phyloP scores from a whole-genome alignment of 2,797 vertebrate genomes.

The Mareca strepera region DNA sequence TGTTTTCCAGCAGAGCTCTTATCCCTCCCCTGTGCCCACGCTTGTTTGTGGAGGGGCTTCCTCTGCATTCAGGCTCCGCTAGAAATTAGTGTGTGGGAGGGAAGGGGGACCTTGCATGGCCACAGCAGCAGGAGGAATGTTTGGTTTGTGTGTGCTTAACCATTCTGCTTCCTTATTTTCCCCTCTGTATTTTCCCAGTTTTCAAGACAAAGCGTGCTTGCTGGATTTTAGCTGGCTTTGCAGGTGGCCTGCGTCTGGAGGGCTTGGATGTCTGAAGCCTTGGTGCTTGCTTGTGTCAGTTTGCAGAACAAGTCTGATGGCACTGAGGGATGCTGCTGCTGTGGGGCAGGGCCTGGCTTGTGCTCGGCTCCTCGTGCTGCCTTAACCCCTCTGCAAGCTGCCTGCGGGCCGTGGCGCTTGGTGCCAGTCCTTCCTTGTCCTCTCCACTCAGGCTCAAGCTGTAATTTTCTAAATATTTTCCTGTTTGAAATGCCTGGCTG shows the following conservation, averaged over 20 bases:
- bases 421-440: not conserved
- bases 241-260: not conserved
- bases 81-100: not conserved
- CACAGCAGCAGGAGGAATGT: not conserved
- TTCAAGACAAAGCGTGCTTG: not conserved
- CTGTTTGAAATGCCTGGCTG: not conserved
- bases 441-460: not conserved
- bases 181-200: not conserved
- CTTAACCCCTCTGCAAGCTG: not conserved
- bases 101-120: not conserved
- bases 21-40: rapidly evolving
- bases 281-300: not conserved
- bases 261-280: not conserved
- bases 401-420: not conserved
- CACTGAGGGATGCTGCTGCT: not conserved
- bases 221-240: not conserved
- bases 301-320: not conserved
- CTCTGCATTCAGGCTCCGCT: not conserved
- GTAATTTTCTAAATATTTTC: conserved; percentile 22
- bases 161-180: not conserved
- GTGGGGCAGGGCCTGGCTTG: rapidly evolving
- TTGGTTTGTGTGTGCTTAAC: not conserved
- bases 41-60: rapidly evolving
- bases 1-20: not conserved
- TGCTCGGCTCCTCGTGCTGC: not conserved